Evolutionary conservation across 2,113 vertebrate genomes (phyloP).

Genomic region (Phalacrocorax aristotelis): DNA sequence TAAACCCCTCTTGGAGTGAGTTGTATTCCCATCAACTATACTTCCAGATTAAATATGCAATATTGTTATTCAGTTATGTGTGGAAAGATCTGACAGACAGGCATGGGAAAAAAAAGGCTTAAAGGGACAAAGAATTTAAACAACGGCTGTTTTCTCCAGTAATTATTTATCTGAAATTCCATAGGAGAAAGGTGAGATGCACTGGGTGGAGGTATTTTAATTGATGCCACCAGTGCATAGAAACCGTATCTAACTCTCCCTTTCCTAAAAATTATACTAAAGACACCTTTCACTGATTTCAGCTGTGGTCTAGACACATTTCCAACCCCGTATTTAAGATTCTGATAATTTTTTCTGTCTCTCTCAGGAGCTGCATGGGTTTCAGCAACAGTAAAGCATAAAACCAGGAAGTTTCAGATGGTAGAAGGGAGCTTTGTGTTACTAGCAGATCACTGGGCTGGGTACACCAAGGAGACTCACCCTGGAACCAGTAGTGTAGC

Average conservation of each 20-base stretch:
- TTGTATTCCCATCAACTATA: background rate
- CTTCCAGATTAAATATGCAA: background rate
- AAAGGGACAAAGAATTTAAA: background rate
- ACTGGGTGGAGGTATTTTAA: background rate
- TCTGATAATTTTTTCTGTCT: background rate
- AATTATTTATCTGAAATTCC: background rate
- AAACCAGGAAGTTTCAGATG: background rate
- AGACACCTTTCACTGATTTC: background rate
- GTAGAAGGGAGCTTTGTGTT: background rate
- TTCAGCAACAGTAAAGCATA: background rate
- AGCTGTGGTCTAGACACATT: background rate
- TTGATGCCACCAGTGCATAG: background rate
- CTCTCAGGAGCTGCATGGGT: background rate
- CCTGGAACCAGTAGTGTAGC: background rate
- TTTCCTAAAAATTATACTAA: background rate
- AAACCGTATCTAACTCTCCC: background rate
- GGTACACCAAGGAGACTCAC: background rate
- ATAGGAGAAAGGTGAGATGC: background rate
- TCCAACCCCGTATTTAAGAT: background rate
- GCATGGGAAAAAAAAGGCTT: background rate
- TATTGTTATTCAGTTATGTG: background rate
- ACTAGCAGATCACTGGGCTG: background rate
- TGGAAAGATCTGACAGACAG: background rate
- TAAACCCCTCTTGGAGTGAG: background rate
- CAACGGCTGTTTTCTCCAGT: background rate